phyloP scores from a whole-genome alignment of 2,113 vertebrate species.

The Variabilichromis moorii region DNA sequence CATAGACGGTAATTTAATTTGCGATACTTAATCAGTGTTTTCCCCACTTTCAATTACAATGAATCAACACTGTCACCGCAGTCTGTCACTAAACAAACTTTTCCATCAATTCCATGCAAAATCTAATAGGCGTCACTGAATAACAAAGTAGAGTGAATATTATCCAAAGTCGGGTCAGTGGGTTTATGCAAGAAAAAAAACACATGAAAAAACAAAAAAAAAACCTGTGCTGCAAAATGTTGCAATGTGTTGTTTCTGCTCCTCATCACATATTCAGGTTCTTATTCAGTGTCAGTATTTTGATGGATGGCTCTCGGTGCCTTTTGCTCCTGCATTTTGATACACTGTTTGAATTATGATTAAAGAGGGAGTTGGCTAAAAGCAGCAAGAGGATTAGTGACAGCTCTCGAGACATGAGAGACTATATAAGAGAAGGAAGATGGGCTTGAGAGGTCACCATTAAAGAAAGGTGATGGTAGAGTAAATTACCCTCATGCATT shows the following conservation, averaged over 20 bases:
- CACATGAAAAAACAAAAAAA: neutral
- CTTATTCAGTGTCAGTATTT: neutral
- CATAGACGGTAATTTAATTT: conserved; percentile 5
- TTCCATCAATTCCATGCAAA: conserved; percentile 17
- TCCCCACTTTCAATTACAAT: conserved; percentile 9
- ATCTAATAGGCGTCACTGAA: conserved; percentile 3
- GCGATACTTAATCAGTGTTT: conserved; percentile 10
- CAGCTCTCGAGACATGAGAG: neutral
- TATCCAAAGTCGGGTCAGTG: conserved; percentile 21
- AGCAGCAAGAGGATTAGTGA: neutral
- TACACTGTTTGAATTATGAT: conserved; percentile 18
- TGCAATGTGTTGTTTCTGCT: conserved; percentile 3
- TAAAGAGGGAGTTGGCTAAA: neutral
- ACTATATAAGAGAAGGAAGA: neutral
- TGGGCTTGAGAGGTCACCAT: neutral
- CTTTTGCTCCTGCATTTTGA: conserved; percentile 3
- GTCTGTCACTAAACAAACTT: neutral
- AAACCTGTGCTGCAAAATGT: conserved; percentile 10
- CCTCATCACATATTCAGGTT: conserved; percentile 23
- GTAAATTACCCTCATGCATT: conserved; percentile 19
- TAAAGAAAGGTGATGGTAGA: neutral
- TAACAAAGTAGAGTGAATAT: neutral
- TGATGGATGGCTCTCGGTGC: conserved; percentile 37
- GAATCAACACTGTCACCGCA: neutral
- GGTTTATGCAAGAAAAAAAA: conserved; percentile 17